Percentiles rank a stretch among this genome's conserved stretches.
Conservation (phyloP, 64 coral and sea anemone species). For the Porites lutea region DNA sequence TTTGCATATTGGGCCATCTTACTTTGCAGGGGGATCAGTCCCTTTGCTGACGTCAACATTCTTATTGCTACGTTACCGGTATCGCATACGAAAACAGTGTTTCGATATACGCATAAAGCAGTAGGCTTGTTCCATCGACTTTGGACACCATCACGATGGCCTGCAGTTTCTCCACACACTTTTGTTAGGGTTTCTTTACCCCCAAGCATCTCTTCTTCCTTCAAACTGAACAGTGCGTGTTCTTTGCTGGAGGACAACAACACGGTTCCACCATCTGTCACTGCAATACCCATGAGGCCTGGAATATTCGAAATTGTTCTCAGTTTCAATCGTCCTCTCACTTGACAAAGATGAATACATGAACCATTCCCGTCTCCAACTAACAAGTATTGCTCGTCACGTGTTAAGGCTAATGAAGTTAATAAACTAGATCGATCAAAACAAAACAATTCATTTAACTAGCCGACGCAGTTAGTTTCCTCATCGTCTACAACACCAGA, state of each 20-base stretch:
- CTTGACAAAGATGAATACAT: slow-evolving; percentile 39
- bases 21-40: slow-evolving; percentile 64
- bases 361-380: slow-evolving; percentile 12
- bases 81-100: slow-evolving; percentile 71
- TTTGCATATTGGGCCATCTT: slow-evolving; percentile 14
- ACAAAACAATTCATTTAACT: slow-evolving; percentile 16
- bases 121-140: slow-evolving; percentile 54
- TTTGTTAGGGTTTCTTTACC: background rate
- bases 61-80: slow-evolving; percentile 58
- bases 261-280: slow-evolving; percentile 52
- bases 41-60: slow-evolving; percentile 70
- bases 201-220: slow-evolving; percentile 23
- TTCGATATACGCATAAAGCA: slow-evolving; percentile 46
- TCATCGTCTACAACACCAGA: background rate
- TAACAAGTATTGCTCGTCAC: slow-evolving; percentile 26
- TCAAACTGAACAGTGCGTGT: slow-evolving; percentile 43
- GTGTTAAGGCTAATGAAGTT: slow-evolving; percentile 8
- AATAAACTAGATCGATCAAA: slow-evolving; percentile 5
- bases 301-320: slow-evolving; percentile 70
- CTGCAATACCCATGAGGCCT: slow-evolving; percentile 62
- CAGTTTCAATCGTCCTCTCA: slow-evolving; percentile 22
- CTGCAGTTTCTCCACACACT: slow-evolving; percentile 38
- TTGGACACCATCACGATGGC: slow-evolving; percentile 50
- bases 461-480: background rate
- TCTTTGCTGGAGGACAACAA: slow-evolving; percentile 54